Base-by-base conservation (phyloP, 2,888 invertebrate species). In the Pediacus dermestoides region DNA sequence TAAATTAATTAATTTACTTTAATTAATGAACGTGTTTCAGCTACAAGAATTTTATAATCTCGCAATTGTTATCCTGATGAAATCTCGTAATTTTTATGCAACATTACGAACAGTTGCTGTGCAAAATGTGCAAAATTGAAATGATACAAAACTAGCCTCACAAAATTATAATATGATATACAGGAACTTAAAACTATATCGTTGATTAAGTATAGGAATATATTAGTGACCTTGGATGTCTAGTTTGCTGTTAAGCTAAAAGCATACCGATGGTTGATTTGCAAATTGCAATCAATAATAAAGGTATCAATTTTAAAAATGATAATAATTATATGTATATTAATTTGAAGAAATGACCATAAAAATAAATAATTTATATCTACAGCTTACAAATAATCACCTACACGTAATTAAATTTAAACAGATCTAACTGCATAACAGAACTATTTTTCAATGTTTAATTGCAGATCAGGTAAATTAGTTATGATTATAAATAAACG, bases 1-100 rank as follows among this genome's bases (percentile, higher is more conserved):
- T 42, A 50, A 48, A 52, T 52, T 50, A 52, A 52, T 52, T 52
- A 52, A 52, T 52, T 50, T 48, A 34, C 46, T 30, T 48, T 52
- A 52, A 52, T 52, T 52, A 52, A 52, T 50, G 49, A 38, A 45
- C 35, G 41, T 39, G 39, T 34, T 42, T 18, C 21, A 18, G n/a
- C 6, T 18, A 18, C 6, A 18, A 18, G 21, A 18, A 18, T 18
- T 6, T 18, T 18, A n/a, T n/a, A n/a, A n/a, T n/a, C n/a, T n/a
- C n/a, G n/a, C n/a, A n/a, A n/a, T n/a, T n/a, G n/a, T n/a, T n/a
- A n/a, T n/a, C n/a, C n/a, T n/a, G n/a, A n/a, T n/a, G n/a, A n/a
- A n/a, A n/a, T n/a, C n/a, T n/a, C n/a, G n/a, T n/a, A n/a, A n/a
- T n/a, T n/a, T n/a, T n/a, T n/a, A n/a, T n/a, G n/a, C n/a, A n/a